Base-by-base conservation (phyloP, 2,797 vertebrate species). In the Salmo trutta region DNA sequence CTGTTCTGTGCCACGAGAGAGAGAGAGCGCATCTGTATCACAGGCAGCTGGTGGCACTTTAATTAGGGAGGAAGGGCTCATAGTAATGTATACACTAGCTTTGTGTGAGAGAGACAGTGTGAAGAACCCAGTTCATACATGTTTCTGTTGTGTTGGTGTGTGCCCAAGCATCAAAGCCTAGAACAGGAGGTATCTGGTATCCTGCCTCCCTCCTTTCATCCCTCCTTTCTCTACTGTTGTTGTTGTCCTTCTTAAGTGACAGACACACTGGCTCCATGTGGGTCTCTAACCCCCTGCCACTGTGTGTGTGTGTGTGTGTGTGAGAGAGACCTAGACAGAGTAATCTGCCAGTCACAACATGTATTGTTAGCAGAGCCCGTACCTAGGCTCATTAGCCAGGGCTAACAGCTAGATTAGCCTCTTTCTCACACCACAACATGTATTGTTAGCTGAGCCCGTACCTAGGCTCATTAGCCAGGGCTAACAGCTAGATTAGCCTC, bases 261-360 rank as follows among this genome's bases (percentile, higher is more conserved):
- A 94, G 94, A 95, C 93, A 89, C 78, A 68, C 72, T 91, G 93
- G 90, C 93, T 95, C 93, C 94, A 91, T 29, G 29, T 70, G 85
- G 84, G 84, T 88, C 86, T 88, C 80, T 81, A 87, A 88, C 89
- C 87, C 87, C 83, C 85, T 86, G 15, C 56, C 27, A 24, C 64
- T 29, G 64, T 33, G 65, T 21, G 73, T 59, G 52, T 51, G 19
- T 51, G 54, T 52, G 76, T 52, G 21, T 56, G 67, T 16, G 10
- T 51, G 64, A 80, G 6, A 10, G n/a, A 62, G n/a, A 10, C 78
- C 83, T 74, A 80, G 86, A 85, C 80, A 81, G 5, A 12, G 85
- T 79, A 90, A 77, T 81, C 82, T 83, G 87, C 90, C 88, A 92
- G 92, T 94, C 91, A 93, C 92, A 94, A 93, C 91, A 94, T 21